These are phyloP conservation scores for Kryptopterus vitreolus DNA, from an alignment of 2,797 vertebrate genomes.

Conservation along the genomic window DNA sequence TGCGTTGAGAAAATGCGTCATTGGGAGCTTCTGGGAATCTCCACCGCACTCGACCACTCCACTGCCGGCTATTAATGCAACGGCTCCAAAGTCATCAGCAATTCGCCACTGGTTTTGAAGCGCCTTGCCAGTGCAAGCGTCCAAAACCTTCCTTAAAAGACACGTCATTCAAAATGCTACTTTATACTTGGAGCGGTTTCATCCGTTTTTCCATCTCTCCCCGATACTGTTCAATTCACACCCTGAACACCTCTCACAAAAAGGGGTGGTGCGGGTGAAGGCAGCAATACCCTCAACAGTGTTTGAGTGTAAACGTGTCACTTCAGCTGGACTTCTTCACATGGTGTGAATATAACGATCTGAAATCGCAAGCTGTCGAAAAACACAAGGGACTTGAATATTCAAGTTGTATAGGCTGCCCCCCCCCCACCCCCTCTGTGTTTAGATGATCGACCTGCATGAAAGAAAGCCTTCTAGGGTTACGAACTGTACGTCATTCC, in stretches of 20 bases:
- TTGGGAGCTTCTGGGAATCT: not conserved
- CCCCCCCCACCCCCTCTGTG: not conserved
- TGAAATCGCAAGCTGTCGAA: slow-evolving; percentile 1
- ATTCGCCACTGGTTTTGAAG: no score
- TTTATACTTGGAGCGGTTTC: not conserved
- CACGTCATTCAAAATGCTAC: no score
- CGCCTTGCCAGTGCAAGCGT: no score
- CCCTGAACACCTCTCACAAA: not conserved
- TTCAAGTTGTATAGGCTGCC: not conserved
- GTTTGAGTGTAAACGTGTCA: not conserved
- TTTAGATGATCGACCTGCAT: not conserved
- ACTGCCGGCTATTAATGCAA: not conserved
- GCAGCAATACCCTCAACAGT: not conserved
- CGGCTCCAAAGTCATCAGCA: not conserved
- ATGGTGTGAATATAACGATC: no score
- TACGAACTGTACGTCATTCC: not conserved
- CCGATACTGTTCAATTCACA: not conserved
- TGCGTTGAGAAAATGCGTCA: not conserved
- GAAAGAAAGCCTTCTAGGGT: not conserved
- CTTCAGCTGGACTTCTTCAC: no score
- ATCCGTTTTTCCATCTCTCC: not conserved
- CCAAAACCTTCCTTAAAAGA: no score
- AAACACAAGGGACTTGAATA: not conserved
- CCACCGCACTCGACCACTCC: not conserved
- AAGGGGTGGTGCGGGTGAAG: not conserved